These are phyloP conservation scores for Gastrophysa polygoni DNA, from an alignment of 2,888 invertebrate species.

Conservation along the genomic window DNA sequence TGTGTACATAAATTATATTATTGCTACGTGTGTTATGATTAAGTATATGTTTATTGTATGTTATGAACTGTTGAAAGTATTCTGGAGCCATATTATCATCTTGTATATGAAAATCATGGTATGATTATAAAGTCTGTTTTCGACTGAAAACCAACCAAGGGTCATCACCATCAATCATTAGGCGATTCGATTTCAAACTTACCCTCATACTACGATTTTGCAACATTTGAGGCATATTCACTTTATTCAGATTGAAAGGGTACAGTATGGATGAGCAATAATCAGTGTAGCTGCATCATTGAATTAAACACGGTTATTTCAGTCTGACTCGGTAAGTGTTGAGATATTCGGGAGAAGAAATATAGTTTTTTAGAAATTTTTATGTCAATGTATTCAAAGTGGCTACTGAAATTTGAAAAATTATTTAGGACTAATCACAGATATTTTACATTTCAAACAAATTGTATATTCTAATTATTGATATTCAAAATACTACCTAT, in stretches of 20 bases:
- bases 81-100: not conserved
- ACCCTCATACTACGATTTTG: not conserved
- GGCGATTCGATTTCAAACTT: not conserved
- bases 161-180: not conserved
- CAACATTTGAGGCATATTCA: not conserved
- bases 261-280: not conserved
- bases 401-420: not conserved
- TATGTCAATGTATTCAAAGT: not conserved
- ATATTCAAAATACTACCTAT: not conserved
- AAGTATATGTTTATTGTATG: not conserved
- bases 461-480: not conserved
- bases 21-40: not conserved
- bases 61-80: not conserved
- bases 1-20: not conserved
- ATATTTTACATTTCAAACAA: not conserved
- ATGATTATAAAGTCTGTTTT: not conserved
- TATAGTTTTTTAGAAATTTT: not conserved
- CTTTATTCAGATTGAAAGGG: not conserved
- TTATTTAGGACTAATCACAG: not conserved
- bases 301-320: not conserved
- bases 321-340: not conserved
- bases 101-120: not conserved
- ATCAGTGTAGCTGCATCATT: not conserved
- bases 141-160: not conserved
- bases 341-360: slow-evolving; percentile 2